Evolutionary conservation across 1,140 invertebrate species (phyloP).

Genomic region (Drosophila pandora): DNA sequence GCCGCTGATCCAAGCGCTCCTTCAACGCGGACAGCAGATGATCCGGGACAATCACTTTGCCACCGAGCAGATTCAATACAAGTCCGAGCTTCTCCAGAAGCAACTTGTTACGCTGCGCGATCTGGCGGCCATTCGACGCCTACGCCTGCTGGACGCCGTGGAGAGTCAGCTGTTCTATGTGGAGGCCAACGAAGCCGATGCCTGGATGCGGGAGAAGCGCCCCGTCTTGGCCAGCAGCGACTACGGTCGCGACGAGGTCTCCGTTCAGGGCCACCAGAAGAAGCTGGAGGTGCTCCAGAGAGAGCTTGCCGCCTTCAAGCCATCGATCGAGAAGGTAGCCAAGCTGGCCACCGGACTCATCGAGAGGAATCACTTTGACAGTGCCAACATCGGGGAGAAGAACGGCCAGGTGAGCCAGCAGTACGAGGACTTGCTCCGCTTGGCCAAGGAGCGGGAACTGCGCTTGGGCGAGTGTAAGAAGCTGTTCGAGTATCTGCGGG

Average conservation of each 20-base stretch:
- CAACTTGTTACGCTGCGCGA: constrained; percentile 88
- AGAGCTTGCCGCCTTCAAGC: constrained; percentile 90
- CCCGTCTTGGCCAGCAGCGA: constrained; percentile 90
- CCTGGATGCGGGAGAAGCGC: constrained; percentile 94
- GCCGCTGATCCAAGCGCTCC: constrained; percentile 90
- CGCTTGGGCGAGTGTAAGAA: constrained; percentile 90
- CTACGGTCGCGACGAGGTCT: constrained; percentile 94
- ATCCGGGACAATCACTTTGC: constrained; percentile 93
- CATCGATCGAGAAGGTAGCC: constrained; percentile 88
- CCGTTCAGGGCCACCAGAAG: constrained; percentile 90
- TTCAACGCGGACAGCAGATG: constrained; percentile 90
- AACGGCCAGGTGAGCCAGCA: constrained; percentile 84
- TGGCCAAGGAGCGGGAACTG: constrained; percentile 89
- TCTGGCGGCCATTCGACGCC: constrained; percentile 88
- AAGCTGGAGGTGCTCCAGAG: constrained; percentile 92
- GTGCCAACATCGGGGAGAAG: constrained; percentile 89
- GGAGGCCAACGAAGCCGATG: constrained; percentile 93
- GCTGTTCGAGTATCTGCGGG: constrained; percentile 90
- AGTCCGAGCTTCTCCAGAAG: constrained; percentile 87
- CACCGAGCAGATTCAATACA: constrained; percentile 85
- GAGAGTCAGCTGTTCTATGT: constrained; percentile 95
- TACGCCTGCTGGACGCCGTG: constrained; percentile 91
- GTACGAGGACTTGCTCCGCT: constrained; percentile 89
- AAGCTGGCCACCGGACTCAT: constrained; percentile 87
- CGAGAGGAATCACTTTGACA: constrained; percentile 92